Evolutionary conservation across 2,888 invertebrate species (phyloP).

Genomic region (Scaptodrosophila latifasciaeformis): DNA sequence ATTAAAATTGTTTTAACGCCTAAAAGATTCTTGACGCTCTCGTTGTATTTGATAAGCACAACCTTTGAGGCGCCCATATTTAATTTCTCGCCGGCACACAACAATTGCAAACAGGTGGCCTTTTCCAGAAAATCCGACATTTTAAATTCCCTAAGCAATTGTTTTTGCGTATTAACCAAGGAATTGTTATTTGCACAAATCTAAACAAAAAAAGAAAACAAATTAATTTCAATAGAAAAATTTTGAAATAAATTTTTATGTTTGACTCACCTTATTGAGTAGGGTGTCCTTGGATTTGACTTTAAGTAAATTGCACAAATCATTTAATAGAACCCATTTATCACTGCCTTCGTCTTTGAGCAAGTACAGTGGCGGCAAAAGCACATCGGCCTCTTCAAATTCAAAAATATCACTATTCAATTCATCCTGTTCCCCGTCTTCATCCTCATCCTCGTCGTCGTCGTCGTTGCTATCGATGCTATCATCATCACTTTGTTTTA

Average conservation of each 20-base stretch:
- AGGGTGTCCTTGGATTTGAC: slow-evolving; percentile 88
- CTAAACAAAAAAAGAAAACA: slow-evolving; percentile 31
- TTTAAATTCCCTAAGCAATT: slow-evolving; percentile 81
- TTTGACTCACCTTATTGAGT: slow-evolving; percentile 79
- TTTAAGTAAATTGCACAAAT: slow-evolving; percentile 84
- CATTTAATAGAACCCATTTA: slow-evolving; percentile 87
- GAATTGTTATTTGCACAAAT: slow-evolving; percentile 71
- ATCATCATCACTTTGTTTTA: slow-evolving; percentile 1
- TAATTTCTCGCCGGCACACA: slow-evolving; percentile 86
- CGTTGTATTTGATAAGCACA: slow-evolving; percentile 88
- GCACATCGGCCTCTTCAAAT: slow-evolving; percentile 87
- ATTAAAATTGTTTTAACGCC: slow-evolving; percentile 87
- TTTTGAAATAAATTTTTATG: background rate
- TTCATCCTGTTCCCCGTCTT: slow-evolving; percentile 43
- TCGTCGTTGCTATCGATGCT: slow-evolving; percentile 16
- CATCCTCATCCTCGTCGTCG: slow-evolving; percentile 28
- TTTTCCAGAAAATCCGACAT: slow-evolving; percentile 87
- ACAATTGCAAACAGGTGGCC: slow-evolving; percentile 86
- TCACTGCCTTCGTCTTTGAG: slow-evolving; percentile 81
- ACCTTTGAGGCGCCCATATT: slow-evolving; percentile 88
- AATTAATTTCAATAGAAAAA: background rate
- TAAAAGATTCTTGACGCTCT: slow-evolving; percentile 86
- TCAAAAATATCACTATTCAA: slow-evolving; percentile 80
- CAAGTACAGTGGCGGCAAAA: slow-evolving; percentile 87
- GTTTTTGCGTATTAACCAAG: slow-evolving; percentile 57